A percentile compares a stretch with the other conserved stretches of the same genome.
These are phyloP conservation scores for Ptyas mucosa DNA, from an alignment of 2,113 vertebrate species.

Conservation along the genomic window DNA sequence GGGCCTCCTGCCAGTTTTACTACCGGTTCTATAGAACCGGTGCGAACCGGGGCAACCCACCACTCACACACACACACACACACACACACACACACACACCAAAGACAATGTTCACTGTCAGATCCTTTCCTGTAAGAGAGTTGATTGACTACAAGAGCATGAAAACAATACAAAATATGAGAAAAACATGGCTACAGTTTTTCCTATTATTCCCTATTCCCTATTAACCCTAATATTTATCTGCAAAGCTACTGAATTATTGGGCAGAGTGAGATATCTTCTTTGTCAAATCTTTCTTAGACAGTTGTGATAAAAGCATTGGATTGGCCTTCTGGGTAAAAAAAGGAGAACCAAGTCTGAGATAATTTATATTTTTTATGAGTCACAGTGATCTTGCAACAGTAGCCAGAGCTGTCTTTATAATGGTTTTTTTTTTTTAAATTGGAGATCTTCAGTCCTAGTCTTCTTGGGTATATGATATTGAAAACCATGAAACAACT, in stretches of 20 bases:
- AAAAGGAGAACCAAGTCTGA: neutral
- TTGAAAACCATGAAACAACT: neutral
- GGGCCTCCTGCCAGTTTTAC: no score
- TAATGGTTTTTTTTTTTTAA: neutral
- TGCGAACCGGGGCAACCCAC: no score
- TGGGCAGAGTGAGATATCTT: neutral
- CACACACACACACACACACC: no score
- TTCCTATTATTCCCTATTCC: no score
- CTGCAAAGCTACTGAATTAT: neutral
- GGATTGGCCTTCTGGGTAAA: neutral
- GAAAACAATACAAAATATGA: neutral
- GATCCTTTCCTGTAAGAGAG: neutral
- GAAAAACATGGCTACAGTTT: no score
- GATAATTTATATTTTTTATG: neutral
- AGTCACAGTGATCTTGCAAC: neutral
- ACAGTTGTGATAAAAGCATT: neutral
- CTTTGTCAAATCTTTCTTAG: neutral
- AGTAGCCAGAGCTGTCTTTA: neutral
- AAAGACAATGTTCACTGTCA: neutral
- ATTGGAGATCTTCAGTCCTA: neutral
- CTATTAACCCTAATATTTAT: neutral
- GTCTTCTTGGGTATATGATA: neutral
- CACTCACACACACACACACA: no score
- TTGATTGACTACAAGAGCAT: neutral
- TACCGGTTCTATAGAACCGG: no score